Conservation (phyloP, 2,888 invertebrate genomes). For the Leptura quadrifasciata region DNA sequence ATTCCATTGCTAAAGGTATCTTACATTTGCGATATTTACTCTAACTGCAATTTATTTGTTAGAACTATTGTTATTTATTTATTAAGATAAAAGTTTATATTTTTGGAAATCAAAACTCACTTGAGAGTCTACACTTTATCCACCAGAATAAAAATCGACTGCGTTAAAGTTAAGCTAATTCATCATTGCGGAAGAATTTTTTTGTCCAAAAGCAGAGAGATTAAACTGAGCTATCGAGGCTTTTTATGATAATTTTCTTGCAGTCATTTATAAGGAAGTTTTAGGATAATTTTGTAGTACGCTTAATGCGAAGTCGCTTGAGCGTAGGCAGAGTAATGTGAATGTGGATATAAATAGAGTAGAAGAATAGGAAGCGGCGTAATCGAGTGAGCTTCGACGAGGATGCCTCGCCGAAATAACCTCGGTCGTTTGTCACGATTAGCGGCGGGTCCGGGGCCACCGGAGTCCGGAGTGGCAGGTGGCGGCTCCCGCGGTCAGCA, state of each 20-base stretch:
- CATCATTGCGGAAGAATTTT: no score
- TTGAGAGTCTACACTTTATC: no score
- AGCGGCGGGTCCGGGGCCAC: slow-evolving; percentile 62
- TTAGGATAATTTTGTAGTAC: slow-evolving; percentile 30
- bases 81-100: no score
- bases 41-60: no score
- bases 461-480: slow-evolving; percentile 64
- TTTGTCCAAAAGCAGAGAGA: no score
- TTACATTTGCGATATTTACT: no score
- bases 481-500: slow-evolving; percentile 69
- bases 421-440: slow-evolving; percentile 72
- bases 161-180: no score
- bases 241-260: slow-evolving; percentile 1
- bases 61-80: no score
- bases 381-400: slow-evolving; percentile 65
- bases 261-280: slow-evolving; percentile 33
- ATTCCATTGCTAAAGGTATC: no score
- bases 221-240: not conserved
- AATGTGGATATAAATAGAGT: slow-evolving; percentile 45
- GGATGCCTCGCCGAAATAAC: slow-evolving; percentile 64
- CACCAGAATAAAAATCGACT: no score
- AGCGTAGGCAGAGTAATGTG: slow-evolving; percentile 33
- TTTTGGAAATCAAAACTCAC: no score
- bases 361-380: slow-evolving; percentile 58
- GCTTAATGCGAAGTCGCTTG: slow-evolving; percentile 24